Evolutionary conservation across 2,113 vertebrate species (phyloP).

Genomic region (Larimichthys crocea): DNA sequence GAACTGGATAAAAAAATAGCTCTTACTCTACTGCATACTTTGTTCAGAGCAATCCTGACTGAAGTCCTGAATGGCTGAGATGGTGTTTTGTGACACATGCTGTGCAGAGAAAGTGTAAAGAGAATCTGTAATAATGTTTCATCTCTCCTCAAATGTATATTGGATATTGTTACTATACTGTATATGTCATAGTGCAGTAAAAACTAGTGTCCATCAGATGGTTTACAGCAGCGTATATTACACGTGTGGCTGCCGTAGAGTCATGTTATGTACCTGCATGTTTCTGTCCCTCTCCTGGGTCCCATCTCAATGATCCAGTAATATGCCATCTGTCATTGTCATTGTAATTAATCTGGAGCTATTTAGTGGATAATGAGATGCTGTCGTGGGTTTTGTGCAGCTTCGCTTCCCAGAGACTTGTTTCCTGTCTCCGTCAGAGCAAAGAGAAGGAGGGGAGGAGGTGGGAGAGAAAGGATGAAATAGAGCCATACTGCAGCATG

Average conservation of each 20-base stretch:
- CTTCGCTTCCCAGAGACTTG: conserved; percentile 69
- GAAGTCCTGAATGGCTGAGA: not conserved
- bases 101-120: not conserved
- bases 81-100: not conserved
- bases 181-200: conserved; percentile 5
- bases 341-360: conserved; percentile 86
- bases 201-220: conserved; percentile 7
- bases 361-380: conserved; percentile 86
- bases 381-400: conserved; percentile 79
- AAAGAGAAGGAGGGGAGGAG: conserved; percentile 23
- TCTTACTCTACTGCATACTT: not conserved
- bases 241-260: conserved; percentile 39
- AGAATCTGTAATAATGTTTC: not conserved
- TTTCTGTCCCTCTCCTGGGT: conserved; percentile 61
- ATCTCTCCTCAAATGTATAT: not conserved
- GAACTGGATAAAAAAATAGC: not conserved
- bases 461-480: conserved; percentile 18
- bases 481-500: conserved; percentile 17
- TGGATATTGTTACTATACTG: not conserved
- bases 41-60: not conserved
- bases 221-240: conserved; percentile 1
- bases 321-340: conserved; percentile 85
- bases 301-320: conserved; percentile 79
- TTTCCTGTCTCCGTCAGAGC: conserved; percentile 57
- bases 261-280: conserved; percentile 71